Evolutionary conservation across 2,888 invertebrate species (phyloP).

Genomic region (Lamproptera curius): DNA sequence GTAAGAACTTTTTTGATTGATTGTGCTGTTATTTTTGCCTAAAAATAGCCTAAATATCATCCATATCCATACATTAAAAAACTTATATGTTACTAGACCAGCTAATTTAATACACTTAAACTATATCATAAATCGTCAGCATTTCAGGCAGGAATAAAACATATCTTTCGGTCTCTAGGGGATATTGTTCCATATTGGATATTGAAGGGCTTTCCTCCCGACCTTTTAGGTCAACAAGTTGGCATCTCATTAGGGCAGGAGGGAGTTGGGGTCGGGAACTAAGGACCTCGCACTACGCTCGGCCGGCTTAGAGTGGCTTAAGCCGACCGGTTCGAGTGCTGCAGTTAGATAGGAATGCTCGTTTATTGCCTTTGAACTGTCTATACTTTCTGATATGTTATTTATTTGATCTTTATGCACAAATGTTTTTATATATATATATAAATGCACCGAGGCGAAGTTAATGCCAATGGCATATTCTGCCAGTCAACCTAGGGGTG

Average conservation of each 20-base stretch:
- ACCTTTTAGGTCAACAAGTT: constrained; percentile 23
- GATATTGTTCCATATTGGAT: constrained; percentile 13
- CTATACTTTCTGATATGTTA: no score
- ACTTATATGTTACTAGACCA: no score
- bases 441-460: no score
- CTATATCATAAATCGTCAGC: background rate
- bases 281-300: background rate
- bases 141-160: background rate
- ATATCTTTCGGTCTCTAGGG: constrained; percentile 1
- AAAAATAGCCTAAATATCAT: no score
- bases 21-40: no score
- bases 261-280: background rate
- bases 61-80: no score
- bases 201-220: constrained; percentile 13
- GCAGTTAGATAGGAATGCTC: background rate
- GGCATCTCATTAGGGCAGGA: constrained; percentile 9
- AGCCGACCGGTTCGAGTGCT: background rate
- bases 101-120: background rate
- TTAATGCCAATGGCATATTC: no score
- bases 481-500: no score
- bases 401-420: no score
- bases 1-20: no score
- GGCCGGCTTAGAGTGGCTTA: background rate
- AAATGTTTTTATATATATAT: no score
- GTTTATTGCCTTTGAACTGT: no score